Evolutionary conservation across 2,888 invertebrate species (phyloP).

Genomic region (Calephelis perditalis): DNA sequence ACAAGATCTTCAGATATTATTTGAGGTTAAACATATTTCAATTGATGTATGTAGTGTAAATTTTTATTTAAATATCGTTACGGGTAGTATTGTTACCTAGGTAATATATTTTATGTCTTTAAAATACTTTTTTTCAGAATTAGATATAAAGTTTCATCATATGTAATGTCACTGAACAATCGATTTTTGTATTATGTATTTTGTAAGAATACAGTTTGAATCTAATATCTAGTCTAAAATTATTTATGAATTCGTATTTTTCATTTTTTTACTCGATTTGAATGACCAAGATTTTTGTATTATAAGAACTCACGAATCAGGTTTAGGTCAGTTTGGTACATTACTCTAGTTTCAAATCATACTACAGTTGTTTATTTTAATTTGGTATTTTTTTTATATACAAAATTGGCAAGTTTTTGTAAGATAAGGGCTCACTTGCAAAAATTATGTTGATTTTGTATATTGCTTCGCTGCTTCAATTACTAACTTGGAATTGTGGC

Average conservation of each 20-base stretch:
- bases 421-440: constrained; percentile 61
- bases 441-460: constrained; percentile 48
- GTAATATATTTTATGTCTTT: constrained; percentile 36
- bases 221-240: constrained; percentile 8
- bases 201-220: constrained; percentile 7
- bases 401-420: constrained; percentile 47
- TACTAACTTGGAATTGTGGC: constrained; percentile 17
- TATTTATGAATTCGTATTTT: constrained; percentile 15
- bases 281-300: constrained; percentile 16
- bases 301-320: constrained; percentile 5
- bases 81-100: constrained; percentile 51
- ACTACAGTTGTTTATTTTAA: constrained; percentile 26
- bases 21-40: constrained; percentile 31
- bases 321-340: constrained; percentile 6
- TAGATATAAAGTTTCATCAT: constrained; percentile 12
- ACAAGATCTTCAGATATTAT: constrained; percentile 6
- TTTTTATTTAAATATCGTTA: constrained; percentile 37
- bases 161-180: constrained; percentile 9
- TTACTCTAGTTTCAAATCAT: constrained; percentile 30
- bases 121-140: constrained; percentile 16
- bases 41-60: constrained; percentile 31
- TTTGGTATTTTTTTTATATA: constrained; percentile 35
- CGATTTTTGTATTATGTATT: constrained; percentile 9
- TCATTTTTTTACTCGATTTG: constrained; percentile 14
- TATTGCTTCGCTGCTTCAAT: constrained; percentile 33